A percentile compares a stretch with the other conserved stretches of the same genome.
Conservation (phyloP, 2,888 invertebrate genomes). For the Apeira syringaria region DNA sequence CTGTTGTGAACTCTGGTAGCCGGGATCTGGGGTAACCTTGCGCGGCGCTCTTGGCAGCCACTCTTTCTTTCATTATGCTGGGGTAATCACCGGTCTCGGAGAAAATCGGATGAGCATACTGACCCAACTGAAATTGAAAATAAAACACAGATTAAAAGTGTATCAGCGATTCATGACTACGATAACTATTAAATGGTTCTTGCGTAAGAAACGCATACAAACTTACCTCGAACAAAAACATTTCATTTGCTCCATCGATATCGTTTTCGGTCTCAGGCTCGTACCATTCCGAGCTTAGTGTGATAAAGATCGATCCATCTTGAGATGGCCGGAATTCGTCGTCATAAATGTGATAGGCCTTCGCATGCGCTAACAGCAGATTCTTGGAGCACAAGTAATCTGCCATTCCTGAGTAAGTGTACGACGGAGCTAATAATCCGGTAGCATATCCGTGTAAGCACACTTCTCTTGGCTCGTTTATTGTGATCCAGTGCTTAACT, state of each 20-base stretch:
- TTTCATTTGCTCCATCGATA: slow-evolving; percentile 72
- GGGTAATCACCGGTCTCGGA: slow-evolving; percentile 84
- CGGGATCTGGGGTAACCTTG: slow-evolving; percentile 69
- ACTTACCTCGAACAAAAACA: slow-evolving; percentile 70
- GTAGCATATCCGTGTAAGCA: slow-evolving; percentile 66
- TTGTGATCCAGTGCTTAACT: slow-evolving; percentile 80
- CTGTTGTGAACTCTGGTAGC: slow-evolving; percentile 62
- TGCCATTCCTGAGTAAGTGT: slow-evolving; percentile 62
- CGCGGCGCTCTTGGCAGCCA: slow-evolving; percentile 74
- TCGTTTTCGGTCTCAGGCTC: slow-evolving; percentile 60
- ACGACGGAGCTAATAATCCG: slow-evolving; percentile 42
- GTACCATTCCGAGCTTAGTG: slow-evolving; percentile 80
- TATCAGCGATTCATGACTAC: not conserved
- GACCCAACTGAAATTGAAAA: slow-evolving; percentile 67
- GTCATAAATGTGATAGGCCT: slow-evolving; percentile 60
- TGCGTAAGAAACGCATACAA: not conserved
- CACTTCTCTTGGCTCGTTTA: slow-evolving; percentile 73
- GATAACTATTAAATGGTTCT: not conserved
- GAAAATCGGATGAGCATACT: slow-evolving; percentile 85
- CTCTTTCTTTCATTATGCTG: slow-evolving; percentile 76
- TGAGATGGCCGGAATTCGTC: slow-evolving; percentile 51
- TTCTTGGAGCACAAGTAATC: slow-evolving; percentile 75
- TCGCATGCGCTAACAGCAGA: slow-evolving; percentile 79
- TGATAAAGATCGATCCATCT: slow-evolving; percentile 64
- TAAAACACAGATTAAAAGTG: not conserved